Base-by-base conservation (phyloP, 2,797 vertebrate genomes). In the Protosalanx chinensis region DNA sequence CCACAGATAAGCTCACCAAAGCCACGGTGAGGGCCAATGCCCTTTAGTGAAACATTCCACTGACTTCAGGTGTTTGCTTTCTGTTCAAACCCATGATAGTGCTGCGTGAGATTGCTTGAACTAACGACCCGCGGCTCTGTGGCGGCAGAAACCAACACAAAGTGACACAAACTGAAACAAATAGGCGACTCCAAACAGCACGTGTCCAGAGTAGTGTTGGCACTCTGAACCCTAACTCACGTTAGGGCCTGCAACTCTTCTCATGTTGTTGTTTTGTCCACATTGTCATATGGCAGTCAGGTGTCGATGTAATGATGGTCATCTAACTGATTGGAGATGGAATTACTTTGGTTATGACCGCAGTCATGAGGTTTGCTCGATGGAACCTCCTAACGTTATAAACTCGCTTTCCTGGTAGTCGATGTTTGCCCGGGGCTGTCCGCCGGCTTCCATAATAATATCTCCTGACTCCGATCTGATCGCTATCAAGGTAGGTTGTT, bases 331-430 rank as follows among this genome's bases (percentile, higher is more conserved):
- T 78, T 46, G n/a, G 70, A 67, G 66, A 64, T 69, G 30, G 73
- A 76, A 67, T 65, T 29, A 32, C 64, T 62, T 62, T 83, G 87
- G 85, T 87, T 81, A 82, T 71, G 76, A 73, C 69, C 0, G 1
- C 7, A 65, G 82, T 90, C 87, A 88, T 86, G 78, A 87, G 87
- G 49, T 85, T 58, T 74, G 1, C 79, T 82, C 84, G 73, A 80
- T 83, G 58, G 59, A 68, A 64, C 75, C 74, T 70, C 13, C 51
- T 83, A 72, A 84, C 80, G 77, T 85, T 79, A 73, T 80, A 79
- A 84, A 78, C 63, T 68, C 68, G 76, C 75, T 76, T 0, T 85
- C 75, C 78, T 64, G 60, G 57, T 27, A 83, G 75, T 79, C 78
- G 76, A 70, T 77, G 33, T 70, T 51, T 69, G 37, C 72, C 56